Percentiles rank a stretch among this genome's conserved stretches.
These are phyloP conservation scores for Umimayanthus chanpuru DNA, from an alignment of 92 coral and sea anemone genomes.

Conservation along the genomic window DNA sequence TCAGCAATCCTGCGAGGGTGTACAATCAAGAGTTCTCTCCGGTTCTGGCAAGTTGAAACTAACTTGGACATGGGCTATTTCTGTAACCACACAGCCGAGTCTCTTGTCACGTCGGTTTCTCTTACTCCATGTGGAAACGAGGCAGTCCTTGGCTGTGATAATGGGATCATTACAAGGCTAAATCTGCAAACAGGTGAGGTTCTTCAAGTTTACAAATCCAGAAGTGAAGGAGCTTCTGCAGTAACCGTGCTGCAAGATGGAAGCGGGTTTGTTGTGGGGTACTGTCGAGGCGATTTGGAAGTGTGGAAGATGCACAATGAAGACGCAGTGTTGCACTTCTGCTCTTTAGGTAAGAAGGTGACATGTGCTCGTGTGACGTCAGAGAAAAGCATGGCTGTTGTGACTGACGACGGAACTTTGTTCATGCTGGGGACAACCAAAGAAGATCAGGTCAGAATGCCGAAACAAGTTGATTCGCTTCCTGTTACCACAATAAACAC, in stretches of 20 bases:
- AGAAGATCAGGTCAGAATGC: slow-evolving; percentile 32
- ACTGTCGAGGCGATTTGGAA: slow-evolving; percentile 38
- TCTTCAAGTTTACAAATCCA: slow-evolving; percentile 34
- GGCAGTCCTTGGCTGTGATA: slow-evolving; percentile 53
- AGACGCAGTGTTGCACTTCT: background rate
- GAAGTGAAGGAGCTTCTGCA: slow-evolving; percentile 30
- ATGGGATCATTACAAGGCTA: slow-evolving; percentile 50
- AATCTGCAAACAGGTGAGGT: slow-evolving; percentile 55
- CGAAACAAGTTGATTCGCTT: slow-evolving; percentile 20
- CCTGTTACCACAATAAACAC: slow-evolving; percentile 4
- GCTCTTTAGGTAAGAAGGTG: slow-evolving; percentile 27
- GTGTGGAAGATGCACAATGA: slow-evolving; percentile 27
- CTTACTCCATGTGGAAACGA: slow-evolving; percentile 36
- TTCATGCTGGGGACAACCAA: slow-evolving; percentile 21
- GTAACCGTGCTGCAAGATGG: slow-evolving; percentile 18
- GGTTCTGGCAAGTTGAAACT: slow-evolving; percentile 54
- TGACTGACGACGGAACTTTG: slow-evolving; percentile 50
- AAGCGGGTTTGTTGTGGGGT: slow-evolving; percentile 21
- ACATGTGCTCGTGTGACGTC: slow-evolving; percentile 37
- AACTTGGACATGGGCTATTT: slow-evolving; percentile 43
- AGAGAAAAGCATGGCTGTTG: slow-evolving; percentile 24
- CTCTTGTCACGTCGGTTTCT: slow-evolving; percentile 51
- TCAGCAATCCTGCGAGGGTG: slow-evolving; percentile 46
- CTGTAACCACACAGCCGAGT: slow-evolving; percentile 43
- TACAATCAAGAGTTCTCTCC: slow-evolving; percentile 19